phyloP scores from a whole-genome alignment of 2,888 invertebrate species.

The Himalopsyche kuldschensis region DNA sequence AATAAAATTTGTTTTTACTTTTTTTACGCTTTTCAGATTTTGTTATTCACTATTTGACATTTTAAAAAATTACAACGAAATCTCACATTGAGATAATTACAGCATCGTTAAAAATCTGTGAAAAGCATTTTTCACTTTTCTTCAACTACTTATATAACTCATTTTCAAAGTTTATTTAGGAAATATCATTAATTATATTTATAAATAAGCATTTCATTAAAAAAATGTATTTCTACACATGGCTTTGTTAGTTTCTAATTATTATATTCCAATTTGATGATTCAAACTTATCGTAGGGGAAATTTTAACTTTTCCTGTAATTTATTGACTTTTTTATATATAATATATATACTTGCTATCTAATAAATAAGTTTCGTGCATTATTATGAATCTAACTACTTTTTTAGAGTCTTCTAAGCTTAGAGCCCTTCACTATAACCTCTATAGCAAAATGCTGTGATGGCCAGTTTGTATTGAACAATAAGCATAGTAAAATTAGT shows the following conservation, averaged over 20 bases:
- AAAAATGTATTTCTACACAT: background rate
- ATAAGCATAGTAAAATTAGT: background rate
- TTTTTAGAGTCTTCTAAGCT: slow-evolving; percentile 12
- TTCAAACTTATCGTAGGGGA: background rate
- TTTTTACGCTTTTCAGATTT: background rate
- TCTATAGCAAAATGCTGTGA: slow-evolving; percentile 29
- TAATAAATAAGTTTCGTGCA: background rate
- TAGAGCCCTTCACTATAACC: slow-evolving; percentile 8
- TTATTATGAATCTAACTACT: background rate
- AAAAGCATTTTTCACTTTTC: background rate
- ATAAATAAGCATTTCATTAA: background rate
- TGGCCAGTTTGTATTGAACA: slow-evolving; percentile 14
- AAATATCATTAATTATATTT: background rate
- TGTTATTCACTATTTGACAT: background rate
- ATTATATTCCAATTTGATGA: background rate
- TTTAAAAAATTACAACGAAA: background rate
- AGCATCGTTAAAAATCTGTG: background rate
- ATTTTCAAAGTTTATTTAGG: background rate
- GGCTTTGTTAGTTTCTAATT: background rate
- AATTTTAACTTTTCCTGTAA: background rate
- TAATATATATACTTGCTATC: background rate
- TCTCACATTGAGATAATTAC: background rate
- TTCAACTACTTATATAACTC: background rate
- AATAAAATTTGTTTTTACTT: too few species aligned
- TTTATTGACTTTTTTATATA: slow-evolving; percentile 2